Evolutionary conservation across 2,888 invertebrate genomes (phyloP), one percentile per base, ranked within the genome.

Genomic region (Hirtodrosophila histrioides): DNA sequence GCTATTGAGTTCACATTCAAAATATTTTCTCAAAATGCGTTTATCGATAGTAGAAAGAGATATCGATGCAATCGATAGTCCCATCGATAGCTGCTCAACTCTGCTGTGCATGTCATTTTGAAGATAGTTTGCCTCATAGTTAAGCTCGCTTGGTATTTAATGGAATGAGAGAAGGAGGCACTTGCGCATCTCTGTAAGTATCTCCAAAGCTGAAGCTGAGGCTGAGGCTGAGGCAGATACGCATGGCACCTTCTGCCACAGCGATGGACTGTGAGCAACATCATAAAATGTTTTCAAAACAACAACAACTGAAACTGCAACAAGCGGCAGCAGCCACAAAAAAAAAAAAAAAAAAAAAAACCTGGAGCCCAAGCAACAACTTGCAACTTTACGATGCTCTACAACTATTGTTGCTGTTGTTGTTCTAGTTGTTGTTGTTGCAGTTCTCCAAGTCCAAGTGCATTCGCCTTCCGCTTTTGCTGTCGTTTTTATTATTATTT

Each of bases 391-490:
- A 75, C 78, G 81, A 81, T 81, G 81, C 75, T 81, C 78, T 72
- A 75, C 75, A 84, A 81, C 85, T 64, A 78, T 71, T 69, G 66
- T 57, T 63, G 58, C 36, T 56, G 61, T 56, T 53, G 63, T 39
- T 70, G 58, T 33, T 66, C 49, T 8, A 61, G 54, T 27, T 65
- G 55, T 36, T 39, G 49, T 39, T 69, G 36, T 35, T 63, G 40
- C 39, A 53, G 44, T 40, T 66, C 56, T 8, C 61, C 80, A 74
- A 74, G 84, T 74, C 71, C 75, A 66, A 67, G 85, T 70, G 73
- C 75, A 81, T 72, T 84, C 81, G 86, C 81, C 86, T 82, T 86
- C 83, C 73, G 81, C 79, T 82, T 67, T 80, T 65, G 68, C 74
- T 75, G 71, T 72, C 56, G 57, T 67, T 62, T 63, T 63, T 66